Evolutionary conservation across 2,888 invertebrate genomes (phyloP).

Genomic region (Epirrhoe alternata): DNA sequence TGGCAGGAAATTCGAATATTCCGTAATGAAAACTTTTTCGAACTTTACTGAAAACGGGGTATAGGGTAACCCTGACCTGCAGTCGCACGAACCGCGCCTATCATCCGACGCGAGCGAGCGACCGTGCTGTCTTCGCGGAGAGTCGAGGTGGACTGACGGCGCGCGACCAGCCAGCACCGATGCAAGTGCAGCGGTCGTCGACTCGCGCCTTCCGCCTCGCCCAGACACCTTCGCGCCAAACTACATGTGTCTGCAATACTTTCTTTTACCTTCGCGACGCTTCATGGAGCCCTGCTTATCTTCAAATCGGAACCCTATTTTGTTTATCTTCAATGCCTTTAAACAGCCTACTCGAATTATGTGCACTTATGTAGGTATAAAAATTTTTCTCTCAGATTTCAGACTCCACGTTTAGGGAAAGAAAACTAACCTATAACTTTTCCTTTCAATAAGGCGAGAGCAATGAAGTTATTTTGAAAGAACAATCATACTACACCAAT

Average conservation of each 20-base stretch:
- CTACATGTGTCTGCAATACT: constrained; percentile 20
- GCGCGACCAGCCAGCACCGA: constrained; percentile 45
- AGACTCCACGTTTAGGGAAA: no score
- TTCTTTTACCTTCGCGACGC: constrained; percentile 23
- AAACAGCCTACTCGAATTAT: background rate
- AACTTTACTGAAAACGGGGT: no score
- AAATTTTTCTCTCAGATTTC: no score
- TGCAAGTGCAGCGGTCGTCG: constrained; percentile 66
- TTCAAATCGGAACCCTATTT: no score
- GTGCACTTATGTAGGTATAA: background rate
- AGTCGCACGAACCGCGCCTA: constrained; percentile 49
- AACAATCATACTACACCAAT: background rate
- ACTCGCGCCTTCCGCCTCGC: constrained; percentile 55
- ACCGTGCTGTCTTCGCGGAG: constrained; percentile 68
- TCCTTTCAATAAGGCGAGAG: background rate
- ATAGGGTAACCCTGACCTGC: constrained; percentile 14
- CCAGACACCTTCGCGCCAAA: constrained; percentile 42
- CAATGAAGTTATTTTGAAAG: background rate
- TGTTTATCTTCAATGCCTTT: no score
- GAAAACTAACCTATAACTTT: background rate
- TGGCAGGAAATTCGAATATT: background rate
- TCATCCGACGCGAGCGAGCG: constrained; percentile 55
- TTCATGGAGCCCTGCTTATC: background rate
- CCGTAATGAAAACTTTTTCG: background rate
- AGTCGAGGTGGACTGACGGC: constrained; percentile 71